Base-by-base conservation (phyloP, 2,113 vertebrate species). In the Platichthys stellatus region DNA sequence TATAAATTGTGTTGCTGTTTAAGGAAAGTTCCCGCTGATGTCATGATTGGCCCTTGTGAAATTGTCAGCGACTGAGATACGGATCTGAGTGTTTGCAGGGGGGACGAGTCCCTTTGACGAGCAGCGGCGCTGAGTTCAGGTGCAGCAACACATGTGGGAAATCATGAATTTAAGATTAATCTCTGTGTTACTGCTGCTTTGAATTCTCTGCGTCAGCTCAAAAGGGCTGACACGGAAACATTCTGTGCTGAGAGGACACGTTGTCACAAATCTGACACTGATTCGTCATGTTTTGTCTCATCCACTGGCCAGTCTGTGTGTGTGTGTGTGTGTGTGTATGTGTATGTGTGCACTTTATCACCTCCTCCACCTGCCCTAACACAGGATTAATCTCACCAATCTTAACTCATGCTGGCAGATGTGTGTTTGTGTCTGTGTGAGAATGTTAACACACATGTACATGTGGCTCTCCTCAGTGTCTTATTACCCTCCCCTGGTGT, bases 401-500 rank as follows among this genome's bases (percentile, higher is more conserved):
- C 53, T 69, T 65, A 76, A 38, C 24, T 69, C 20, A 63, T 51
- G 47, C 31, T 31, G 31, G 31, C 31, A 31, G 31, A 31, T 51
- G 17, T 17, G 75, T 54, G 28, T 81, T n/a, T 56, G 43, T 67
- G 63, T 49, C 38, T 28, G 64, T 57, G 21, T 24, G 54, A 79
- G 60, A 79, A 64, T 17, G 31, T 31, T 31, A 31, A 31, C 31
- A 31, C 5, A 31, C 31, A 31, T 5, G 31, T 7, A 31, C 31
- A 31, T 31, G 61, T 56, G 59, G 43, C 67, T 72, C 0, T 47
- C 72, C 49, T 59, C 35, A 86, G 86, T 91, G 88, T 93, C 88
- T 69, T 74, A 61, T 91, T 91, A 88, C 89, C 65, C 58, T 69
- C 72, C 65, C 74, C 63, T 60, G 63, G 81, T 84, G 86, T 84